Percentiles rank a stretch among this genome's conserved stretches.
phyloP scores from a whole-genome alignment of 2,797 vertebrate species.

The Smutsia temminckii region DNA sequence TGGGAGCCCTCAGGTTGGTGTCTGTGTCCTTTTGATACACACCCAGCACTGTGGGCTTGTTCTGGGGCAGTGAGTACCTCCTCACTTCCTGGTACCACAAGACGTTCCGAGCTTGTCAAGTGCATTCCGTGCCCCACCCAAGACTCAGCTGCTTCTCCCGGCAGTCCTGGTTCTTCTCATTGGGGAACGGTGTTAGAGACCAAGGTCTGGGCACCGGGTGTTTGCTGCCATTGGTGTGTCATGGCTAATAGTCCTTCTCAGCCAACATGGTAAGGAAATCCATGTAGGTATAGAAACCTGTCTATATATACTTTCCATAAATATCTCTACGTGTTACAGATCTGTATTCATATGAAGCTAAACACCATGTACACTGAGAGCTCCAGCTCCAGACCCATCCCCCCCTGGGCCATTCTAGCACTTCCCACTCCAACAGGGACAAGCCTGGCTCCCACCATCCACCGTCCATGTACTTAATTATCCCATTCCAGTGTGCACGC shows the following conservation, averaged over 20 bases:
- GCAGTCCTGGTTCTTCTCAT: fast-evolving
- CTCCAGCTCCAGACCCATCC: neutral
- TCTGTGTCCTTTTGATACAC: fast-evolving
- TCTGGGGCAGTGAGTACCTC: too few relatives aligned
- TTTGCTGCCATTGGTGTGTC: fast-evolving
- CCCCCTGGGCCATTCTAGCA: fast-evolving
- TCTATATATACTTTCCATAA: fast-evolving
- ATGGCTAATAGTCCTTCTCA: fast-evolving
- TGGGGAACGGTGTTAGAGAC: neutral
- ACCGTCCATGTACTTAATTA: fast-evolving
- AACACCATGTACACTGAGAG: fast-evolving
- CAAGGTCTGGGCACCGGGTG: too few relatives aligned
- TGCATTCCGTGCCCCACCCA: fast-evolving
- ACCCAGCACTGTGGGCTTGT: fast-evolving
- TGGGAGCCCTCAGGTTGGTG: neutral
- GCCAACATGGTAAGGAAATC: neutral
- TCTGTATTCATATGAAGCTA: neutral
- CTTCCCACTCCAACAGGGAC: neutral
- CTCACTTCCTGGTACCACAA: neutral
- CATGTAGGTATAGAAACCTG: fast-evolving
- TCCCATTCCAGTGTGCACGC: fast-evolving
- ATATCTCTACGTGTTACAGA: fast-evolving
- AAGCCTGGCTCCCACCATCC: neutral
- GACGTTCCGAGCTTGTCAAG: fast-evolving
- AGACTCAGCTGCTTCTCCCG: fast-evolving